Conservation (phyloP, 2,888 invertebrate species). For the Mantis religiosa region DNA sequence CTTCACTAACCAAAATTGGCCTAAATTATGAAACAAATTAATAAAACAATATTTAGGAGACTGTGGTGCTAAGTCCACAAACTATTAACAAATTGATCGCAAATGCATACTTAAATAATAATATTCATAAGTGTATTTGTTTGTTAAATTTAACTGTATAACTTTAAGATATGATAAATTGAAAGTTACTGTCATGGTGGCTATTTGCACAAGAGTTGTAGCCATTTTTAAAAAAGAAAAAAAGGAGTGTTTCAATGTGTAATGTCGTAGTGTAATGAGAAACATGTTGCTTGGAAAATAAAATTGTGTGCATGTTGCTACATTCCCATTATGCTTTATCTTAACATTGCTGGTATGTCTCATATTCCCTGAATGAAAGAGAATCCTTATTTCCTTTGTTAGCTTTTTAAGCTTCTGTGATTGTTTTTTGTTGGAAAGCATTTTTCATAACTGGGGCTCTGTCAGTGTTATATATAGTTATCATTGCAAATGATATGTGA, state of each 20-base stretch:
- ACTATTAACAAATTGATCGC: not conserved
- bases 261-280: slow-evolving; percentile 27
- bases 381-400: not conserved
- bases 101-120: slow-evolving; percentile 13
- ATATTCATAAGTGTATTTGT: slow-evolving; percentile 21
- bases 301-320: slow-evolving; percentile 31
- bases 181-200: slow-evolving; percentile 16
- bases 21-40: not conserved
- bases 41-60: not conserved
- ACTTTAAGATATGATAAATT: slow-evolving; percentile 22
- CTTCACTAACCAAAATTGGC: not conserved
- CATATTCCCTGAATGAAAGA: slow-evolving; percentile 8
- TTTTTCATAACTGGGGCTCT: not conserved
- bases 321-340: slow-evolving; percentile 24
- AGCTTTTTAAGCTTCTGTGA: slow-evolving; percentile 12
- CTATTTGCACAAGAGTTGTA: slow-evolving; percentile 12
- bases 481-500: not conserved
- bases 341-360: slow-evolving; percentile 9
- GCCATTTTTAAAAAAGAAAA: slow-evolving; percentile 14
- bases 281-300: slow-evolving; percentile 30
- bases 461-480: not conserved
- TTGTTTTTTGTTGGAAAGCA: not conserved
- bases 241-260: slow-evolving; percentile 17
- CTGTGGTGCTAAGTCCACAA: not conserved
- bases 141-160: slow-evolving; percentile 22